A percentile compares a stretch with the other conserved stretches of the same genome.
phyloP scores from a whole-genome alignment of 2,113 vertebrate genomes.

The Semicossyphus pulcher region DNA sequence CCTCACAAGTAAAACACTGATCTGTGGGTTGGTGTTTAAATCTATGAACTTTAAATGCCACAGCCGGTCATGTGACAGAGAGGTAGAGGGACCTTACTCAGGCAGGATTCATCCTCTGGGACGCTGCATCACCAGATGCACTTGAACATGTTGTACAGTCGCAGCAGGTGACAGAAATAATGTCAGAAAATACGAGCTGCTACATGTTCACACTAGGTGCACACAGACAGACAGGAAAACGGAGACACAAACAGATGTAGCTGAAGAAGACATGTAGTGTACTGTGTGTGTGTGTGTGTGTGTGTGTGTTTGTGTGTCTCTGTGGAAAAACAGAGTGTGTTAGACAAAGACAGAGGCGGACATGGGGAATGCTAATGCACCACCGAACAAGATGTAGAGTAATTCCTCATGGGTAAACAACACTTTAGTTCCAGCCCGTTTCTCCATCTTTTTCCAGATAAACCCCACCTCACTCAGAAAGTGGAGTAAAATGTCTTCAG shows the following conservation, averaged over 20 bases:
- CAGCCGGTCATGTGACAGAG: not conserved
- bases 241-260: slow-evolving; percentile 15
- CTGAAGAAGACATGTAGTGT: not conserved
- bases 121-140: slow-evolving; percentile 1
- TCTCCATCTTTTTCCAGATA: slow-evolving; percentile 39
- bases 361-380: slow-evolving; percentile 28
- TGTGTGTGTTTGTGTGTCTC: not conserved
- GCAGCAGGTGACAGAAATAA: slow-evolving; percentile 13
- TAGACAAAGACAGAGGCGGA: slow-evolving; percentile 2
- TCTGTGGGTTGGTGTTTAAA: not conserved
- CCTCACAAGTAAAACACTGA: not conserved
- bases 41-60: not conserved
- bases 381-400: slow-evolving; percentile 37
- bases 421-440: slow-evolving; percentile 61
- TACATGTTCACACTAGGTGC: not conserved
- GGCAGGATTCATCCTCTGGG: not conserved
- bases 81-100: not conserved
- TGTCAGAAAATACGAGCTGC: not conserved
- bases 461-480: slow-evolving; percentile 14
- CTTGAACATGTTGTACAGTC: slow-evolving; percentile 1
- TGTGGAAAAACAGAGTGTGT: slow-evolving; percentile 6
- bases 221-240: not conserved
- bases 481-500: slow-evolving; percentile 8
- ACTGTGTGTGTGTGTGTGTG: not conserved
- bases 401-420: slow-evolving; percentile 48